Evolutionary conservation across 2,113 vertebrate species (phyloP).

Genomic region (Microcebus tavaratra): DNA sequence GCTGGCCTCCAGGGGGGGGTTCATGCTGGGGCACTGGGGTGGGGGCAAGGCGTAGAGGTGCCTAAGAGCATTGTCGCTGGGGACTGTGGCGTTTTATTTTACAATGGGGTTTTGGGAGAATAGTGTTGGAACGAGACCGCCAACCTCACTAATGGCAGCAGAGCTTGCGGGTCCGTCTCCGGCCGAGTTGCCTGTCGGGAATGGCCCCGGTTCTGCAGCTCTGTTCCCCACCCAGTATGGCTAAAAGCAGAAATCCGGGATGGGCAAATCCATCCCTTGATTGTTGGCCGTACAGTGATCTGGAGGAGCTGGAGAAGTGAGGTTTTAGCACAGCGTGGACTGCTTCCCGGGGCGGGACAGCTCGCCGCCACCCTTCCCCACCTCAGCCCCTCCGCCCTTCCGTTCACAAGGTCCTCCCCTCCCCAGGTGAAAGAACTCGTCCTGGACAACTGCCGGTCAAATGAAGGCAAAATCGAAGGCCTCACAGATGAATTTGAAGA

Average conservation of each 20-base stretch:
- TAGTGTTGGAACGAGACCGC: background rate
- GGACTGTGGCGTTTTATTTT: background rate
- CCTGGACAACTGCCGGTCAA: conserved; percentile 97
- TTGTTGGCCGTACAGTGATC: rapidly evolving
- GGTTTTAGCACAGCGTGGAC: no score
- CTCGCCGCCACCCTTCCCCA: background rate
- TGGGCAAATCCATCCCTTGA: no score
- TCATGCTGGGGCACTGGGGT: background rate
- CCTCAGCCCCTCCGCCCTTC: background rate
- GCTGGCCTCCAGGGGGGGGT: rapidly evolving
- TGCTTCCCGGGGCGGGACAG: background rate
- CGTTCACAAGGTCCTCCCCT: background rate
- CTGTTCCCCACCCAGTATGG: background rate
- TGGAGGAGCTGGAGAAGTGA: background rate
- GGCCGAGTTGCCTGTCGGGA: no score
- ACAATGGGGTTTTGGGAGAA: background rate
- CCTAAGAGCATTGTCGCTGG: background rate
- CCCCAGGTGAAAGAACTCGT: conserved; percentile 97
- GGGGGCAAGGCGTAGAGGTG: background rate
- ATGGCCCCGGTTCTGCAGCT: background rate
- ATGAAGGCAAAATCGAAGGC: conserved; percentile 96
- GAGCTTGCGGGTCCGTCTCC: no score
- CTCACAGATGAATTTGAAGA: conserved; percentile 98
- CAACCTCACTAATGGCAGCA: background rate
- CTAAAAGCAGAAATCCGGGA: background rate